Conservation (phyloP, 2,797 vertebrate species). For the Lycodopsis pacificus region DNA sequence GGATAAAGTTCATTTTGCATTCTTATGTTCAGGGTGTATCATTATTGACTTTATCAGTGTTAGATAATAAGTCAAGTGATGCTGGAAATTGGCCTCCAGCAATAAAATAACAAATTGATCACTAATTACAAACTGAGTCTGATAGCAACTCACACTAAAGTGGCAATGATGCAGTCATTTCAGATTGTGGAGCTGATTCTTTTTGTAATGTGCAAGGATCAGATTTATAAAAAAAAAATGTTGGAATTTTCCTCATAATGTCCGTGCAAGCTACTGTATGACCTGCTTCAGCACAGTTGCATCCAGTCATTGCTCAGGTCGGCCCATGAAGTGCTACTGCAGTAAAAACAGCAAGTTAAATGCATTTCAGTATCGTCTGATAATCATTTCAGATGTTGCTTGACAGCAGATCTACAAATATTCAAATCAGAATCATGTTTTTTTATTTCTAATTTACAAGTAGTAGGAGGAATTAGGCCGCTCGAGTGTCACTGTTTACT, state of each 20-base stretch:
- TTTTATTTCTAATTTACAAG: not conserved
- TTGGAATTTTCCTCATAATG: not conserved
- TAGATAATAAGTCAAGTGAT: constrained; percentile 18
- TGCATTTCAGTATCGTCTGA: not conserved
- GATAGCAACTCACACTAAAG: constrained; percentile 1
- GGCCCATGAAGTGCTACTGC: not conserved
- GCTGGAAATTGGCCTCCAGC: constrained; percentile 38
- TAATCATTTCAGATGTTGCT: not conserved
- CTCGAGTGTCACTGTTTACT: not conserved
- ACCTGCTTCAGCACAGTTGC: not conserved
- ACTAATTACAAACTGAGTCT: constrained; percentile 21
- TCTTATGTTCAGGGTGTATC: not conserved
- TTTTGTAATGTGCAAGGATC: not conserved
- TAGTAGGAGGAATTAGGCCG: not conserved
- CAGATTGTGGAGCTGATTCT: not conserved
- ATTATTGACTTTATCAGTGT: constrained; percentile 17
- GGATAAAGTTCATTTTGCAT: not conserved
- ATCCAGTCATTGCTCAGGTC: not conserved
- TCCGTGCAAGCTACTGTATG: not conserved
- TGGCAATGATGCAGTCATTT: not conserved
- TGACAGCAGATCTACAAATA: not conserved
- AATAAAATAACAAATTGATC: constrained; percentile 42
- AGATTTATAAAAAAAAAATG: not conserved
- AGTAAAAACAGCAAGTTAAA: not conserved
- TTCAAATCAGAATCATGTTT: not conserved